These are phyloP conservation scores for Parasteatoda lunata DNA, from an alignment of 2,888 invertebrate species.

Conservation along the genomic window DNA sequence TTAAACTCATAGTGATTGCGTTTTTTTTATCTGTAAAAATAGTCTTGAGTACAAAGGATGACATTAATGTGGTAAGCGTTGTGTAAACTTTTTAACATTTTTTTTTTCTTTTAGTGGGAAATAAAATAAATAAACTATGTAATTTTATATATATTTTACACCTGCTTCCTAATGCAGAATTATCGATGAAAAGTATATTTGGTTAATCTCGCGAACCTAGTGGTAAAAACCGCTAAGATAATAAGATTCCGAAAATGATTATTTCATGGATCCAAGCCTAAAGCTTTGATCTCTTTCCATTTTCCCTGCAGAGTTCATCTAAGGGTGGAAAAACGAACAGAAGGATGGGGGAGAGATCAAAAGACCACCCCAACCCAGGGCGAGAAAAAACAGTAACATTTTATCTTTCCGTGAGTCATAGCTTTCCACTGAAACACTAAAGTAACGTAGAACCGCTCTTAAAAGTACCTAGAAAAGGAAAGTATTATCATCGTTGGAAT, in stretches of 20 bases:
- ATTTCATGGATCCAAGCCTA: not conserved
- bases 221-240: not conserved
- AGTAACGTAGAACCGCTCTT: constrained; percentile 41
- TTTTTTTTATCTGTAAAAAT: no score
- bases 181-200: not conserved
- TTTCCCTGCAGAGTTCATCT: not conserved
- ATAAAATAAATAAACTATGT: no score
- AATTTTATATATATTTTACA: no score
- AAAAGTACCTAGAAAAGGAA: constrained; percentile 43
- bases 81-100: no score
- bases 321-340: not conserved
- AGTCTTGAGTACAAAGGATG: no score
- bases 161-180: not conserved
- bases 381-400: constrained; percentile 34
- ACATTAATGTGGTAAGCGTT: no score
- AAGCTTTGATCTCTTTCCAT: not conserved
- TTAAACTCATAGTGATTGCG: no score
- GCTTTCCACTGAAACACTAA: constrained; percentile 5
- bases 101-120: no score
- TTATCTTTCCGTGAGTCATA: constrained; percentile 50
- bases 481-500: constrained; percentile 21
- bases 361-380: not conserved
- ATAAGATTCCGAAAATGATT: not conserved
- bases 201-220: not conserved
- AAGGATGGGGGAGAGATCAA: not conserved